These are phyloP conservation scores for Amphibalanus amphitrite DNA, from an alignment of 1,140 invertebrate genomes.

Conservation along the genomic window DNA sequence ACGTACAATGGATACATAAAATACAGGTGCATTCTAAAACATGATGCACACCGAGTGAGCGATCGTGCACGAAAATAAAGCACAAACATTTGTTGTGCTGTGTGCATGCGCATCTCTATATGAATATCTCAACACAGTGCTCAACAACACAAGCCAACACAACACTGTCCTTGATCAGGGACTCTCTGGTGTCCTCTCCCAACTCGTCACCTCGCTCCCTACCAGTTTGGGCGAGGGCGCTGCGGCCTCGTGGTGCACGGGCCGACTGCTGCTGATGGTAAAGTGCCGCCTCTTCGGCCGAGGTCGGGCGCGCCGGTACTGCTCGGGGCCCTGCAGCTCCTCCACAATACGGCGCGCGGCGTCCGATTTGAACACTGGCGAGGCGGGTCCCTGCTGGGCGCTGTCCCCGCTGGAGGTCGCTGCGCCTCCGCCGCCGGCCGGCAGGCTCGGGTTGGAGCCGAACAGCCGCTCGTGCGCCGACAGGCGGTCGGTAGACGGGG, in stretches of 20 bases:
- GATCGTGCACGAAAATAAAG: no score
- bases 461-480: conserved; percentile 29
- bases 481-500: conserved; percentile 5
- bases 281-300: conserved; percentile 67
- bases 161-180: no score
- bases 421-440: conserved; percentile 8
- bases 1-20: no score
- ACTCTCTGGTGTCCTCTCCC: no score
- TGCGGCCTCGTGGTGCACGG: conserved; percentile 17
- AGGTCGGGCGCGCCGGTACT: conserved; percentile 35
- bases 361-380: conserved; percentile 62
- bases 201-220: neutral
- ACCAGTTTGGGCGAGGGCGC: neutral
- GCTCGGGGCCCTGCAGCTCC: conserved; percentile 39
- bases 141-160: no score
- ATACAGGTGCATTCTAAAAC: no score
- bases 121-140: no score
- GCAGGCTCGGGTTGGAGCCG: conserved; percentile 19
- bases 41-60: no score
- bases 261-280: conserved; percentile 56
- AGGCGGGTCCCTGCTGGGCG: conserved; percentile 30
- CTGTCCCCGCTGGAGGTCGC: conserved; percentile 11
- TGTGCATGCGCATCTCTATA: no score
- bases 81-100: no score
- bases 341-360: conserved; percentile 65